These are phyloP conservation scores for Hyles vespertilio DNA, from an alignment of 1,140 invertebrate genomes.

Conservation along the genomic window DNA sequence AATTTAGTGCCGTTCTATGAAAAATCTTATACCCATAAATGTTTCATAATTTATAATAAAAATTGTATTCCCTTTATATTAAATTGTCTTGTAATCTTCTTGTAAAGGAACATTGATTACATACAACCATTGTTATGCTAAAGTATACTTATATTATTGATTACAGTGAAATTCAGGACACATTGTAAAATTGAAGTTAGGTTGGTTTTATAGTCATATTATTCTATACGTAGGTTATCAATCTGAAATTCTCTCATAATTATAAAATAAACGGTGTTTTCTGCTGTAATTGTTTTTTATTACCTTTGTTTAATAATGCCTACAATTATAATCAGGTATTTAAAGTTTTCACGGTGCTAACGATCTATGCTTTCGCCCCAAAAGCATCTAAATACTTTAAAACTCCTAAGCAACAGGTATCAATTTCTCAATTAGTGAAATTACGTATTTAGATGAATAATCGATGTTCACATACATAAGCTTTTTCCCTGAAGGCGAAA, in stretches of 20 bases:
- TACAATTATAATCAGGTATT: too few species aligned
- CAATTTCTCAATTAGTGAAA: too few species aligned
- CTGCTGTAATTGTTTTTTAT: slow-evolving; percentile 63
- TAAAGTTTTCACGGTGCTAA: too few species aligned
- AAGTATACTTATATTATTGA: slow-evolving; percentile 40
- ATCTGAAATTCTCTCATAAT: slow-evolving; percentile 77
- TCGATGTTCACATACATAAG: too few species aligned
- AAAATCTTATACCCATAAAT: slow-evolving; percentile 49
- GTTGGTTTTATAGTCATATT: slow-evolving; percentile 73
- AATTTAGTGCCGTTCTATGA: slow-evolving; percentile 53
- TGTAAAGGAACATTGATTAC: slow-evolving; percentile 56
- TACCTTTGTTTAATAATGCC: slow-evolving; percentile 12
- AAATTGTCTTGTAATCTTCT: slow-evolving; percentile 62
- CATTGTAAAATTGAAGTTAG: slow-evolving; percentile 69
- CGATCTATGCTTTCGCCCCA: too few species aligned
- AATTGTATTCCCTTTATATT: slow-evolving; percentile 52
- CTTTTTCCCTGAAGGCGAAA: too few species aligned
- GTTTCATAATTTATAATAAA: slow-evolving; percentile 56
- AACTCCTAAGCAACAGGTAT: too few species aligned
- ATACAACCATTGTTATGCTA: slow-evolving; percentile 37
- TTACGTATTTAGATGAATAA: too few species aligned
- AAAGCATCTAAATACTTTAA: too few species aligned
- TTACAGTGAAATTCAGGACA: slow-evolving; percentile 55
- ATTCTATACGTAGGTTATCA: slow-evolving; percentile 76
- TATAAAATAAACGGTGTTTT: slow-evolving; percentile 78